Conservation (phyloP, 2,797 vertebrate species). For the Euthynnus affinis region DNA sequence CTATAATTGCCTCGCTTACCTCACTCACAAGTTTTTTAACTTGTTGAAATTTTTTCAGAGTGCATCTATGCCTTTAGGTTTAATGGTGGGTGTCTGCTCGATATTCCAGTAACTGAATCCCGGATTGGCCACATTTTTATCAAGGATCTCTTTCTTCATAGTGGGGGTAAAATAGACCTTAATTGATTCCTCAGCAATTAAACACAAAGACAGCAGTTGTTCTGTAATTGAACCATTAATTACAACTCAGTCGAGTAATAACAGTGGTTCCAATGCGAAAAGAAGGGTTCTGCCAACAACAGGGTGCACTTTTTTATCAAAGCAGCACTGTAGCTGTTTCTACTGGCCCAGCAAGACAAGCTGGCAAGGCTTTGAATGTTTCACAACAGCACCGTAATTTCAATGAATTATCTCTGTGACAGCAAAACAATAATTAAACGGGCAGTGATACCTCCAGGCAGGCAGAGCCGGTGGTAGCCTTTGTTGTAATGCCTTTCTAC, state of each 20-base stretch:
- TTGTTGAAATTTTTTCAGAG: conserved; percentile 32
- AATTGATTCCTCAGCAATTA: conserved; percentile 77
- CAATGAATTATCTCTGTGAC: conserved; percentile 77
- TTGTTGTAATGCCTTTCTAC: conserved; percentile 48
- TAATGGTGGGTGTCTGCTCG: conserved; percentile 56
- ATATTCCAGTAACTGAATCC: conserved; percentile 64
- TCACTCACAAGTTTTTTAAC: conserved; percentile 28
- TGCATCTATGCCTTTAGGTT: conserved; percentile 54
- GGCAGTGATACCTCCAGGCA: conserved; percentile 67
- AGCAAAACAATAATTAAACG: conserved; percentile 79
- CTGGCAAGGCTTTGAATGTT: conserved; percentile 61
- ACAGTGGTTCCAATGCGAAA: conserved; percentile 42
- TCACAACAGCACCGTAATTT: conserved; percentile 73
- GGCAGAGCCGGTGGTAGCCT: conserved; percentile 21
- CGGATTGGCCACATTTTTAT: conserved; percentile 53
- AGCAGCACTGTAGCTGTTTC: conserved; percentile 53
- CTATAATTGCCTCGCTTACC: conserved; percentile 46
- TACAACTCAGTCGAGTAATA: conserved; percentile 62
- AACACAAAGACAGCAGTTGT: conserved; percentile 58
- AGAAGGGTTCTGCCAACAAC: conserved; percentile 43
- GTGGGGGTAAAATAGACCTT: conserved; percentile 15
- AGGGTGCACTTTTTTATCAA: conserved; percentile 38
- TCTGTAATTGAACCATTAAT: conserved; percentile 78
- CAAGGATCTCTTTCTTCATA: conserved; percentile 50
- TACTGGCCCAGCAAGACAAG: conserved; percentile 42